Evolutionary conservation across 2,888 invertebrate genomes (phyloP).

Genomic region (Leucoma salicis): DNA sequence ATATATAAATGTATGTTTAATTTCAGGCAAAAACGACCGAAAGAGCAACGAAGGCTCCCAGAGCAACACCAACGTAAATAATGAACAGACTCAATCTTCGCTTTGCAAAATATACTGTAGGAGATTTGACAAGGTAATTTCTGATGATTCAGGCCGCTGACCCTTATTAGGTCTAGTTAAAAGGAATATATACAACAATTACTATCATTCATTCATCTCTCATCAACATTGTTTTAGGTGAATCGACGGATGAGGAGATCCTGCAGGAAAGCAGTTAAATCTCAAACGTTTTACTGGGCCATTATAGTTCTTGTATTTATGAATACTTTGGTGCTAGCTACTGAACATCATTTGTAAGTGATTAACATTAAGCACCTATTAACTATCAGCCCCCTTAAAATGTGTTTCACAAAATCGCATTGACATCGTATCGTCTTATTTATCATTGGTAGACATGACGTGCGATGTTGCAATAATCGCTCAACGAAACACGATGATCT

Average conservation of each 20-base stretch:
- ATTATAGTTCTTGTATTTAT: constrained; percentile 98
- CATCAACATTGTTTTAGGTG: constrained; percentile 56
- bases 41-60: constrained; percentile 68
- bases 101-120: constrained; percentile 63
- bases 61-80: constrained; percentile 53
- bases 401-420: no score
- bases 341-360: constrained; percentile 90
- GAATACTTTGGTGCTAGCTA: constrained; percentile 97
- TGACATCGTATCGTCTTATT: no score
- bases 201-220: no score
- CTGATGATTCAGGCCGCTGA: no score
- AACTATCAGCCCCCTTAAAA: no score
- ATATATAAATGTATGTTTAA: not conserved
- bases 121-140: constrained; percentile 68
- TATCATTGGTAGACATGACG: no score
- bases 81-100: constrained; percentile 82
- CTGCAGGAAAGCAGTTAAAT: constrained; percentile 97
- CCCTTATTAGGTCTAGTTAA: no score
- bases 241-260: constrained; percentile 94
- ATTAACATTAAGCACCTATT: no score
- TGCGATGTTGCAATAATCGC: no score
- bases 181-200: no score
- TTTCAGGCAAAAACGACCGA: constrained; percentile 64
- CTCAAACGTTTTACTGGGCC: constrained; percentile 98
- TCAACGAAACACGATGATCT: no score